Conservation (phyloP, 2,888 invertebrate genomes). For the Agrochola litura region DNA sequence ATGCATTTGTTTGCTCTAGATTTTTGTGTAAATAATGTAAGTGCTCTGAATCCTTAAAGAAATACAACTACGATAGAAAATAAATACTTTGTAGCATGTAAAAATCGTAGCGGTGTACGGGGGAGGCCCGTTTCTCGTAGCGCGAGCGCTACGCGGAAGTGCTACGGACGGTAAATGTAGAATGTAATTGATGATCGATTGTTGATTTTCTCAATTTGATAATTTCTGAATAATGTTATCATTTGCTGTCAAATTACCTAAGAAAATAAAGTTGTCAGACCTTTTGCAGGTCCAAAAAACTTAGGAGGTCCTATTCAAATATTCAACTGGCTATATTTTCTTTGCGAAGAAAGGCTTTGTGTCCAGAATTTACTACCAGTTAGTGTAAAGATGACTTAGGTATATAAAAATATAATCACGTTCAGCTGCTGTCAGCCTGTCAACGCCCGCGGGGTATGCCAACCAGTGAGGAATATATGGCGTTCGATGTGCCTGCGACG, state of each 20-base stretch:
- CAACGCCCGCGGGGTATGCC: constrained; percentile 51
- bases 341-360: not conserved
- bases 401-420: constrained; percentile 31
- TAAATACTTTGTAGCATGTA: constrained; percentile 17
- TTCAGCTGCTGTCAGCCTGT: constrained; percentile 23
- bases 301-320: too few relatives aligned
- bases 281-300: too few relatives aligned
- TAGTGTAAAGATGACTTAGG: not conserved
- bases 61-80: not conserved
- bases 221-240: too few relatives aligned
- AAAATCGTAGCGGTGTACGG: constrained; percentile 30
- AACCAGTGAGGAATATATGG: constrained; percentile 61
- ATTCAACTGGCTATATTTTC: too few relatives aligned
- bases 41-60: not conserved
- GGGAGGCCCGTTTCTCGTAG: constrained; percentile 25
- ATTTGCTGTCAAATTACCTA: too few relatives aligned
- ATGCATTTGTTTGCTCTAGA: constrained; percentile 24
- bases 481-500: constrained; percentile 47
- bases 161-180: constrained; percentile 11
- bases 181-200: constrained; percentile 4
- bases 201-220: not conserved
- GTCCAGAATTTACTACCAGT: not conserved
- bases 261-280: too few relatives aligned
- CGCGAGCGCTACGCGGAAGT: constrained; percentile 37
- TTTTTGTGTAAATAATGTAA: constrained; percentile 10